Evolutionary conservation across 2,113 vertebrate species (phyloP).

Genomic region (Orientallactaga bullata): DNA sequence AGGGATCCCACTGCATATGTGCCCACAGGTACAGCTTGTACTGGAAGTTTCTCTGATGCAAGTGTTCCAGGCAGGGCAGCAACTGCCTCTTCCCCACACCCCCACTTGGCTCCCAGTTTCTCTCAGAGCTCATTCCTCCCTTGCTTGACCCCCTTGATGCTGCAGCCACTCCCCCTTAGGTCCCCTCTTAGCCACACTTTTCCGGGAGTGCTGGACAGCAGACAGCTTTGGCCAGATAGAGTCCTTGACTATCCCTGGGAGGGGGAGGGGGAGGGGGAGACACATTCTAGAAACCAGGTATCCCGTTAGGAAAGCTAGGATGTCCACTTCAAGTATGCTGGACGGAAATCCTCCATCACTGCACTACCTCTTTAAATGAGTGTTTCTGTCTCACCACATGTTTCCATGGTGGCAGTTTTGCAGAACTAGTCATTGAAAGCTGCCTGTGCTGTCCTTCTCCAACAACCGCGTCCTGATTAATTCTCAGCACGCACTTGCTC

Average conservation of each 20-base stretch:
- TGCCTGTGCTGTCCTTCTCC: constrained; percentile 21
- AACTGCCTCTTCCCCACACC: fast-evolving
- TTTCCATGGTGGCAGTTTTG: constrained; percentile 45
- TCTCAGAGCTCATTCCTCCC: background rate
- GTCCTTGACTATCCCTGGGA: fast-evolving
- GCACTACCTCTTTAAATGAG: background rate
- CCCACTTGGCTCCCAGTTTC: background rate
- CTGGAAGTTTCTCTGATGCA: background rate
- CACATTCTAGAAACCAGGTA: background rate
- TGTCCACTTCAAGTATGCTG: background rate
- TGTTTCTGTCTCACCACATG: constrained; percentile 32
- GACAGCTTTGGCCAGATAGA: background rate
- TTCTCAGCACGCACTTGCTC: constrained; percentile 55
- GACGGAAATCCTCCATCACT: background rate
- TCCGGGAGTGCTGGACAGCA: background rate
- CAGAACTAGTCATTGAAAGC: constrained; percentile 35
- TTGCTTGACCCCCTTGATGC: background rate
- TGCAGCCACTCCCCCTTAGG: no score
- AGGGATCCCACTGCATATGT: background rate
- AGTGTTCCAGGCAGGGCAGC: background rate
- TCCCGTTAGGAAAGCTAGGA: background rate
- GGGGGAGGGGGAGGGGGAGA: background rate
- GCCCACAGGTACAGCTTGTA: background rate
- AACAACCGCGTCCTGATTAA: constrained; percentile 59
- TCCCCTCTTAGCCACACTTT: background rate